phyloP scores from a whole-genome alignment of 2,797 vertebrate species.

The Ceryle rudis region DNA sequence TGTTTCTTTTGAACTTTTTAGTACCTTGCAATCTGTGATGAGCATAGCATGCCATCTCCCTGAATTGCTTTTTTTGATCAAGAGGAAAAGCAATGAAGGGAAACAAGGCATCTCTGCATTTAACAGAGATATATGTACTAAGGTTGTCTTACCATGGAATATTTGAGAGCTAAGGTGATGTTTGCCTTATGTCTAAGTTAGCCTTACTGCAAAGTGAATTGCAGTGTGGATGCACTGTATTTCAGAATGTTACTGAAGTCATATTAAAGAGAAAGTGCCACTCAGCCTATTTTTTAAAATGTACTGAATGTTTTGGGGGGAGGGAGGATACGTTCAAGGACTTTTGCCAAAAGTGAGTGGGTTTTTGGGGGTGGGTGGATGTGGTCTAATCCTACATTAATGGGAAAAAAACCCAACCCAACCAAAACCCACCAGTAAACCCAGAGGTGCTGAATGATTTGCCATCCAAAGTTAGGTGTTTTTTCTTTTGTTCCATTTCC shows the following conservation, averaged over 20 bases:
- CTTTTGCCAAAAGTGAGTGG: slow-evolving; percentile 9
- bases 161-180: slow-evolving; percentile 17
- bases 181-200: slow-evolving; percentile 61
- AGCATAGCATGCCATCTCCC: slow-evolving; percentile 43
- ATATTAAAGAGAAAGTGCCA: slow-evolving; percentile 47
- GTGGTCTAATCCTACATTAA: not conserved
- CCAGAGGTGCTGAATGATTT: not conserved
- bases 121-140: not conserved
- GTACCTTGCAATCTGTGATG: slow-evolving; percentile 29
- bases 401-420: not conserved
- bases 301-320: not conserved
- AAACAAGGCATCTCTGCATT: slow-evolving; percentile 20
- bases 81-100: slow-evolving; percentile 1
- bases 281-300: not conserved
- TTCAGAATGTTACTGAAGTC: slow-evolving; percentile 38
- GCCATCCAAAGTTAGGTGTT: not conserved
- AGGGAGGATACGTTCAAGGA: not conserved
- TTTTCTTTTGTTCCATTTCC: not conserved
- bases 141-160: not conserved
- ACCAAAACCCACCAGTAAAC: not conserved
- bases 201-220: slow-evolving; percentile 57
- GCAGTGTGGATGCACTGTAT: slow-evolving; percentile 15
- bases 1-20: slow-evolving; percentile 62
- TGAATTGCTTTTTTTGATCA: slow-evolving; percentile 19
- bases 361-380: not conserved